Percentiles rank a stretch among this genome's conserved stretches.
These are phyloP conservation scores for Andrena cerasifolii DNA, from an alignment of 1,140 invertebrate species.

Conservation along the genomic window DNA sequence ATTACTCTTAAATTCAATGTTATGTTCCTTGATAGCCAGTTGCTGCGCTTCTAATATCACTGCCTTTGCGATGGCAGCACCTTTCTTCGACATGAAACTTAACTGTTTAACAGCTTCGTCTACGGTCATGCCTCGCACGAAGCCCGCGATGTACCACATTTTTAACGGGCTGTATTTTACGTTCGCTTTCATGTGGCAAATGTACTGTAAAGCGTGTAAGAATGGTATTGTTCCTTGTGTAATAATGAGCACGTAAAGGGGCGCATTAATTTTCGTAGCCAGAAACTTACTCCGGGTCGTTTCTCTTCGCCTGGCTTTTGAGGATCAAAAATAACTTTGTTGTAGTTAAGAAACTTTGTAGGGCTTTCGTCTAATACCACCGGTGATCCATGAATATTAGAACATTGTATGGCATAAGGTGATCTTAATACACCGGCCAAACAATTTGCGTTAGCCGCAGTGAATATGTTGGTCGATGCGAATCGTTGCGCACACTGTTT, in stretches of 20 bases:
- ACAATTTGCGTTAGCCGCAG: neutral
- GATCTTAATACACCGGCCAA: neutral
- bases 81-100: slow-evolving; percentile 92
- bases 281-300: slow-evolving; percentile 90
- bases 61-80: slow-evolving; percentile 90
- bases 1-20: slow-evolving; percentile 97
- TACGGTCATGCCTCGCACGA: slow-evolving; percentile 94
- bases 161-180: slow-evolving; percentile 96
- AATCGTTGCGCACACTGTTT: slow-evolving; percentile 23
- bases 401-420: slow-evolving; percentile 7
- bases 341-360: slow-evolving; percentile 81
- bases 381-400: slow-evolving; percentile 24
- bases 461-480: neutral
- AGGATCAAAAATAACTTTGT: slow-evolving; percentile 91
- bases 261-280: slow-evolving; percentile 21
- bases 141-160: slow-evolving; percentile 94
- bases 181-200: slow-evolving; percentile 91
- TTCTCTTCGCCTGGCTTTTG: slow-evolving; percentile 88
- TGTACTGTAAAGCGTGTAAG: slow-evolving; percentile 86
- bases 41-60: slow-evolving; percentile 94
- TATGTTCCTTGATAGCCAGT: slow-evolving; percentile 92
- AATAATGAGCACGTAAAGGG: neutral
- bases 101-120: slow-evolving; percentile 97
- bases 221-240: slow-evolving; percentile 31
- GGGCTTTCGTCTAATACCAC: neutral